phyloP scores from a whole-genome alignment of 2,888 invertebrate genomes.

The Coronaproctus castanopsis region DNA sequence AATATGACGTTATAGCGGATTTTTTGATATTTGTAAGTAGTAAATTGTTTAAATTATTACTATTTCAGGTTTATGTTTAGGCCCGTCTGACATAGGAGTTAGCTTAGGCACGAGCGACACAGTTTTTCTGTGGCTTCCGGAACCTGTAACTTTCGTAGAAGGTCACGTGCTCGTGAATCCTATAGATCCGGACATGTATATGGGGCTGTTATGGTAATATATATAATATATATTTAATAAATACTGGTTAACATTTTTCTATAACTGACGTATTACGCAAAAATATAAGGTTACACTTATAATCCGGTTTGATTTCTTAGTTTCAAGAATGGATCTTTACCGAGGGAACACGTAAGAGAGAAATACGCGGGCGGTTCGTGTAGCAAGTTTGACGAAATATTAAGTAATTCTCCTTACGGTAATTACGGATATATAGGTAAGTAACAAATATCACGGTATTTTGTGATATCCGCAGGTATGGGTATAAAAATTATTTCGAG shows the following conservation, averaged over 20 bases:
- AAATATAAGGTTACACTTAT: no score
- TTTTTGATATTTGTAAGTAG: no score
- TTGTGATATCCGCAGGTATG: no score
- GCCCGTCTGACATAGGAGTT: slow-evolving; percentile 61
- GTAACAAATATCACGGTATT: no score
- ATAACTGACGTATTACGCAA: neutral
- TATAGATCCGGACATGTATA: slow-evolving; percentile 49
- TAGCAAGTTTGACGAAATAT: slow-evolving; percentile 60
- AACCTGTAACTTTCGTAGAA: slow-evolving; percentile 44
- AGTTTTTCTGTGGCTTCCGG: slow-evolving; percentile 51
- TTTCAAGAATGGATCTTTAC: slow-evolving; percentile 84
- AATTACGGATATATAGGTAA: slow-evolving; percentile 80
- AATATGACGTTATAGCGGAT: no score
- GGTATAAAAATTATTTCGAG: no score
- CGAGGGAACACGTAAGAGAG: slow-evolving; percentile 62
- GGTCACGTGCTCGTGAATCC: slow-evolving; percentile 82
- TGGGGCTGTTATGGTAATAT: slow-evolving; percentile 66
- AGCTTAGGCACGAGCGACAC: slow-evolving; percentile 91
- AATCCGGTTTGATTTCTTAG: slow-evolving; percentile 32
- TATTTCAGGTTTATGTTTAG: slow-evolving; percentile 50
- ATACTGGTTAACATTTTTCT: neutral
- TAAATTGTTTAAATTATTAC: no score
- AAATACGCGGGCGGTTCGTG: slow-evolving; percentile 53
- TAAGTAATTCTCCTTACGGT: slow-evolving; percentile 66
- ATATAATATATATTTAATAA: neutral